These are phyloP conservation scores for Vicugna pacos DNA, from an alignment of 2,113 vertebrate species.

Conservation along the genomic window DNA sequence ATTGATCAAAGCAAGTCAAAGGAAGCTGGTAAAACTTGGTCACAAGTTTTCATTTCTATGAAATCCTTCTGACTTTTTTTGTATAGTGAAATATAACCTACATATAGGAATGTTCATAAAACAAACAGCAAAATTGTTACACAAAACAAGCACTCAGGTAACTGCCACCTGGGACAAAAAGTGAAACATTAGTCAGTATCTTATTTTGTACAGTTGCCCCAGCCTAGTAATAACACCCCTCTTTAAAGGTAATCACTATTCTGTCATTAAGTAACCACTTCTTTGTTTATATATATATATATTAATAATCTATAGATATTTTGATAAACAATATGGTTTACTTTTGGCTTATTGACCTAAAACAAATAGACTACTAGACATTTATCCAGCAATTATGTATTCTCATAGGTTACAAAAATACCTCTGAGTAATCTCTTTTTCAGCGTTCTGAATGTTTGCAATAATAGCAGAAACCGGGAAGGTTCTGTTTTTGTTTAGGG, in stretches of 20 bases:
- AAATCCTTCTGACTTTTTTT: background rate
- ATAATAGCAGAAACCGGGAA: background rate
- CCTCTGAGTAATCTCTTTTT: background rate
- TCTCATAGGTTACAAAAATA: background rate
- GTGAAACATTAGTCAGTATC: background rate
- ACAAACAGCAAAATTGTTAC: background rate
- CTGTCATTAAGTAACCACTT: background rate
- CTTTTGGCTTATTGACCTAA: background rate
- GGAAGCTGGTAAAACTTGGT: background rate
- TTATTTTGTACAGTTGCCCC: background rate
- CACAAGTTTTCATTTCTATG: background rate
- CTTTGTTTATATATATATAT: background rate
- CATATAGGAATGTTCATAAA: background rate
- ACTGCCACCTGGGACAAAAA: background rate
- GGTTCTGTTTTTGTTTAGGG: background rate
- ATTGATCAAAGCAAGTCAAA: background rate
- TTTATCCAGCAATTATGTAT: background rate
- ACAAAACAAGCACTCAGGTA: background rate
- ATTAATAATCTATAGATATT: background rate
- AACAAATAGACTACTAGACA: background rate
- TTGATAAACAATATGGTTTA: background rate
- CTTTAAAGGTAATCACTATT: background rate
- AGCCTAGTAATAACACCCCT: background rate
- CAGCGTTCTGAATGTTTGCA: background rate
- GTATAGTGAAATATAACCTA: background rate